Percentiles rank a stretch among this genome's conserved stretches.
Evolutionary conservation across 2,888 invertebrate species (phyloP).

Genomic region (Julus scanicus): DNA sequence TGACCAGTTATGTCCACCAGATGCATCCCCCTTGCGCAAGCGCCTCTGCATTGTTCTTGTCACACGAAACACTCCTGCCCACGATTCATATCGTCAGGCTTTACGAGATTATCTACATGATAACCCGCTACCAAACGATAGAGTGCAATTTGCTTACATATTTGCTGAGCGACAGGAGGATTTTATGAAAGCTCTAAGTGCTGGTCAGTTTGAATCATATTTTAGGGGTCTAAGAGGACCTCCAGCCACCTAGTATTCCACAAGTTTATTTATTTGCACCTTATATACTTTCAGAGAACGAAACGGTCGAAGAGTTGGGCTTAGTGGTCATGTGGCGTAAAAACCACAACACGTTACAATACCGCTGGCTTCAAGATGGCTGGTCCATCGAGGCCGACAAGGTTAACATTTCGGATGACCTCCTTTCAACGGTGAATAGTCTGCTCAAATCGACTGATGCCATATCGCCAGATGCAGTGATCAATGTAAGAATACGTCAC

Average conservation of each 20-base stretch:
- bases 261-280: not conserved
- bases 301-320: slow-evolving; percentile 75
- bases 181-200: slow-evolving; percentile 79
- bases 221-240: not conserved
- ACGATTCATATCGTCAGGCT: slow-evolving; percentile 75
- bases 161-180: slow-evolving; percentile 83
- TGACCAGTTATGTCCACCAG: slow-evolving; percentile 88
- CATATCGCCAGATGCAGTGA: slow-evolving; percentile 80
- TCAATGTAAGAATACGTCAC: slow-evolving; percentile 71
- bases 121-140: slow-evolving; percentile 70
- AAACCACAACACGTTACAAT: slow-evolving; percentile 85
- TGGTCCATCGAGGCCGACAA: slow-evolving; percentile 64
- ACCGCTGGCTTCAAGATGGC: slow-evolving; percentile 86
- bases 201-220: not conserved
- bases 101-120: slow-evolving; percentile 78
- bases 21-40: slow-evolving; percentile 81
- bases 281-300: slow-evolving; percentile 61
- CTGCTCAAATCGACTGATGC: slow-evolving; percentile 79
- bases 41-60: slow-evolving; percentile 83
- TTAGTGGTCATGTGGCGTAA: slow-evolving; percentile 90
- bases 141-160: slow-evolving; percentile 88
- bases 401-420: slow-evolving; percentile 68
- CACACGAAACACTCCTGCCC: slow-evolving; percentile 70
- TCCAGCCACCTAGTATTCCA: not conserved
- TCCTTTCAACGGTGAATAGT: slow-evolving; percentile 78